phyloP scores from a whole-genome alignment of 2,797 vertebrate species.

The Muraenolepis orangiensis region DNA sequence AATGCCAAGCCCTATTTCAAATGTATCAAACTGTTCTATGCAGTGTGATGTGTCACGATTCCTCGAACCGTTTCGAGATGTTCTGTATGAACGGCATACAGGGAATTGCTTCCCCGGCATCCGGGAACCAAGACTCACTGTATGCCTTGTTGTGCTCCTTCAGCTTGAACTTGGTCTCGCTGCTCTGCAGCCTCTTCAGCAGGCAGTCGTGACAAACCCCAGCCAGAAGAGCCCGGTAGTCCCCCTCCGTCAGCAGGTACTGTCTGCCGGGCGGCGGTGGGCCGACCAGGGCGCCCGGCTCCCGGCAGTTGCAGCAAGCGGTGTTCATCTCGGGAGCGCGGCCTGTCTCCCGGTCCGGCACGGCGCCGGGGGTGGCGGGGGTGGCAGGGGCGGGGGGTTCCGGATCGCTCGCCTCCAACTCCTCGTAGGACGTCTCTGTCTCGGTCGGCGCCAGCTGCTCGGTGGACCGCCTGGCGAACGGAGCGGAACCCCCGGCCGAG shows the following conservation, averaged over 20 bases:
- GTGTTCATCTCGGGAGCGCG: constrained; percentile 26
- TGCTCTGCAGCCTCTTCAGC: constrained; percentile 72
- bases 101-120: no score
- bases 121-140: constrained; percentile 70
- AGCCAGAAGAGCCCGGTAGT: constrained; percentile 80
- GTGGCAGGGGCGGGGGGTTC: background rate
- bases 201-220: constrained; percentile 85
- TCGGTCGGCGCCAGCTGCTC: background rate
- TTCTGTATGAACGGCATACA: no score
- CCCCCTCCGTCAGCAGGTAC: constrained; percentile 70
- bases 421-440: constrained; percentile 54
- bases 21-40: no score
- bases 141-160: constrained; percentile 59
- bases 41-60: no score
- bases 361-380: background rate
- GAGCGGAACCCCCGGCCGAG: background rate
- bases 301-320: constrained; percentile 53
- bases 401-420: constrained; percentile 37
- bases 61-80: no score
- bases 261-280: constrained; percentile 39
- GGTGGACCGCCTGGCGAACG: background rate
- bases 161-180: constrained; percentile 72
- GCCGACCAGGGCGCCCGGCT: constrained; percentile 28
- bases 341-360: background rate
- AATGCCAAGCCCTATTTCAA: no score